Evolutionary conservation across 2,797 vertebrate species (phyloP).

Genomic region (Poecilia gillii): DNA sequence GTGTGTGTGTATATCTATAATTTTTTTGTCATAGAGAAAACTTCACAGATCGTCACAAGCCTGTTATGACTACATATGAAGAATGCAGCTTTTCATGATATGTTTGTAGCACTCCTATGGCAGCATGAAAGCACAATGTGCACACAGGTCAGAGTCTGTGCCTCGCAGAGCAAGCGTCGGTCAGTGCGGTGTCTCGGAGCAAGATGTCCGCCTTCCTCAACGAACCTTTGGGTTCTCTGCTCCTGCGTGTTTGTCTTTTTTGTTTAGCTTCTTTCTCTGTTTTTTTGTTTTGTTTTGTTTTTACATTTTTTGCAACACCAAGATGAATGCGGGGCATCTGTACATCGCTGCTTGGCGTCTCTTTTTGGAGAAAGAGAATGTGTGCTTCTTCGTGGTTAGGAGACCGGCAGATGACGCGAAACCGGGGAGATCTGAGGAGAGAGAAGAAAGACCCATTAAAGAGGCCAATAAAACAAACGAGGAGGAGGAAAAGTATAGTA

Average conservation of each 20-base stretch:
- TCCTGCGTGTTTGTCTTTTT: conserved; percentile 2
- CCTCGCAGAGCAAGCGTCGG: conserved; percentile 54
- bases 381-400: conserved; percentile 80
- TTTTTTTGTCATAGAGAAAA: conserved; percentile 44
- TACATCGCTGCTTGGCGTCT: conserved; percentile 62
- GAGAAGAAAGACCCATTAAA: conserved; percentile 37
- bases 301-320: conserved; percentile 38
- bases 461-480: conserved; percentile 4
- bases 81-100: conserved; percentile 44
- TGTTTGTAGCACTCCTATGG: conserved; percentile 42
- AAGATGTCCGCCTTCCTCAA: conserved; percentile 31
- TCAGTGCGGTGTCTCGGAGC: conserved; percentile 44
- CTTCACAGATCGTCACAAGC: conserved; percentile 53
- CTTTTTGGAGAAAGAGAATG: conserved; percentile 59
- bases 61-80: conserved; percentile 39
- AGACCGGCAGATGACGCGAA: conserved; percentile 79
- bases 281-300: conserved; percentile 1
- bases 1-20: not conserved
- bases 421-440: conserved; percentile 70
- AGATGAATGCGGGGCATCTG: conserved; percentile 60
- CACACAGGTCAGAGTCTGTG: conserved; percentile 33
- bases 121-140: conserved; percentile 52
- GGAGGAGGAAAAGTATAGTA: conserved; percentile 2
- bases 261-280: not conserved
- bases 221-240: conserved; percentile 21